Base-by-base conservation (phyloP, 2,797 vertebrate genomes). In the Poeciliopsis turneri region DNA sequence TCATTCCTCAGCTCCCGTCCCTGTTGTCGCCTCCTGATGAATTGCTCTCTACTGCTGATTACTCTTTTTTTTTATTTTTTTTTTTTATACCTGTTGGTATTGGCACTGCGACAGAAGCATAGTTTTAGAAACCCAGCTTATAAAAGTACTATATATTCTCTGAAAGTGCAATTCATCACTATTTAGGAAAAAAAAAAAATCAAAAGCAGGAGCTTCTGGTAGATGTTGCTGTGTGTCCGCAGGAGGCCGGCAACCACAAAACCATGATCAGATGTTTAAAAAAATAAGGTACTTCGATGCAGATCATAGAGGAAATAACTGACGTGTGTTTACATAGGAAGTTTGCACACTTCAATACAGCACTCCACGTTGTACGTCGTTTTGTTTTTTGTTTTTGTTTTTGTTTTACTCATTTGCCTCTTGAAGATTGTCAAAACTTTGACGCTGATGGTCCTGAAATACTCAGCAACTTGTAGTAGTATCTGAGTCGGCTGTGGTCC, bases 401-500 rank as follows among this genome's bases (percentile, higher is more conserved):
- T 15, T 30, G 30, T 49, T 16, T 59, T 59, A 59, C n/a, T 57
- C 10, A 74, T 6, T 1, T 59, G 25, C 68, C 53, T 71, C 30
- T 74, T 79, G 5, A 64, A 30, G 74, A 78, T 61, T 75, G 64
- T 73, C 36, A 71, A 74, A 43, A 72, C 66, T 13, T 71, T 75
- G 45, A 77, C 77, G 53, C 76, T 55, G 28, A 73, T 59, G 46
- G 39, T 66, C 28, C 28, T 36, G 46, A 25, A 25, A 51, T 49
- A 45, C 71, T 61, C 68, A 66, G 72, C 77, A 59, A 76, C 76
- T 70, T 64, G 78, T 64, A 78, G 81, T 82, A 78, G 84, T 78
- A 78, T 88, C 76, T 85, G 78, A 83, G 76, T 88, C 79, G 70
- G 64, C 83, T 74, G 43, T 77, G 74, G 82, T 79, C 89, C 88